These are phyloP conservation scores for Sebastiscus albofasciatus DNA, from an alignment of 2,797 vertebrate species.

Conservation along the genomic window DNA sequence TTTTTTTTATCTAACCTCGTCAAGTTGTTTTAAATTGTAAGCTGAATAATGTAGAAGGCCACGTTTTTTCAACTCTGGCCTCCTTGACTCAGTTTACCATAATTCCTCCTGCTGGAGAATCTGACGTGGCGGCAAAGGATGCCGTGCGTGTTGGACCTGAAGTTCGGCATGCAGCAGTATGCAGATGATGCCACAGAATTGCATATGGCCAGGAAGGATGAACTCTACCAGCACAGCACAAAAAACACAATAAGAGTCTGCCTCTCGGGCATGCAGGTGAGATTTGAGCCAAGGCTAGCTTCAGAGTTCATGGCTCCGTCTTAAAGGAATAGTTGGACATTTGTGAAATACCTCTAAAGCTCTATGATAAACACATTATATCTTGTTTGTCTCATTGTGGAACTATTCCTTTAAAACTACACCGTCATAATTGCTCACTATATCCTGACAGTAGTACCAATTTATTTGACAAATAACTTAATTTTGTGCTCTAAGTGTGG, in stretches of 20 bases:
- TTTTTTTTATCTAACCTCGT: not conserved
- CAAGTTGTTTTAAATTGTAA: not conserved
- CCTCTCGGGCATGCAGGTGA: conserved; percentile 97
- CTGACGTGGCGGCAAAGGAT: conserved; percentile 91
- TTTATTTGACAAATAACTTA: too few relatives aligned
- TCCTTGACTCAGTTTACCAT: conserved; percentile 79
- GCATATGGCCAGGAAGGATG: conserved; percentile 93
- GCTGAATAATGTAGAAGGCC: not conserved
- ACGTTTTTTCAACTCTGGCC: not conserved
- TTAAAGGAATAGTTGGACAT: not conserved
- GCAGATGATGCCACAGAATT: conserved; percentile 93
- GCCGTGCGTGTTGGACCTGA: conserved; percentile 95
- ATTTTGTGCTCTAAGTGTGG: too few relatives aligned
- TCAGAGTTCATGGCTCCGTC: not conserved
- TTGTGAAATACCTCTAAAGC: not conserved
- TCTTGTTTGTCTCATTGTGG: too few relatives aligned
- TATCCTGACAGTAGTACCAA: too few relatives aligned
- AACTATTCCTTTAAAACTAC: too few relatives aligned
- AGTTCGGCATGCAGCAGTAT: conserved; percentile 96
- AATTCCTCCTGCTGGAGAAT: conserved; percentile 97
- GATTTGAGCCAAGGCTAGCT: conserved; percentile 23
- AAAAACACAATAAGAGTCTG: conserved; percentile 92
- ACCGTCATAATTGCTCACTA: too few relatives aligned
- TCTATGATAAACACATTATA: not conserved
- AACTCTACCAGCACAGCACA: conserved; percentile 95